A percentile compares a stretch with the other conserved stretches of the same genome.
Conservation (phyloP, 1,140 invertebrate species). For the Drosophila watanabei region DNA sequence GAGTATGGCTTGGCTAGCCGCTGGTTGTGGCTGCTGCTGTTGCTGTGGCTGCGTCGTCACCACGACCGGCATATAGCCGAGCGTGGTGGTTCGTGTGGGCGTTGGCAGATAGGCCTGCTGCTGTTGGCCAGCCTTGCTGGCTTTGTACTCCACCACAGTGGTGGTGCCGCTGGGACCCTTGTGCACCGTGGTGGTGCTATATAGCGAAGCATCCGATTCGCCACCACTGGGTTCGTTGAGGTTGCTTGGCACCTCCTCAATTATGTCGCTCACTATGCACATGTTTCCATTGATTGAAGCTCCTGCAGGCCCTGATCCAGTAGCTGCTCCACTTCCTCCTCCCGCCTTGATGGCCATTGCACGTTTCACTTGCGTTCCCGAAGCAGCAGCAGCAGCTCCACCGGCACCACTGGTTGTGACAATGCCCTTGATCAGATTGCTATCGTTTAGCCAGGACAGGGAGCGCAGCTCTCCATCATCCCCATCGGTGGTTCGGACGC, state of each 20-base stretch:
- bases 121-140: conserved; percentile 44
- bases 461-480: conserved; percentile 95
- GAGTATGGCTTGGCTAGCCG: conserved; percentile 6
- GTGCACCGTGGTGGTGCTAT: conserved; percentile 82
- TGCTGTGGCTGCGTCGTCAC: conserved; percentile 22
- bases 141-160: conserved; percentile 83
- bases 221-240: conserved; percentile 22
- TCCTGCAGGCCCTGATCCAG: neutral
- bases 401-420: conserved; percentile 54
- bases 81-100: conserved; percentile 22
- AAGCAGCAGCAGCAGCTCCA: conserved; percentile 14
- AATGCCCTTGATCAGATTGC: conserved; percentile 93
- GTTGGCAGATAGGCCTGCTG: conserved; percentile 23
- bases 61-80: conserved; percentile 56
- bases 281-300: conserved; percentile 27
- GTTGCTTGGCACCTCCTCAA: conserved; percentile 64
- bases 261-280: conserved; percentile 74
- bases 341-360: conserved; percentile 43
- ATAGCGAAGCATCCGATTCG: conserved; percentile 26
- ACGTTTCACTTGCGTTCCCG: conserved; percentile 13
- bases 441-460: conserved; percentile 96
- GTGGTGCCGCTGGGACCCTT: conserved; percentile 83
- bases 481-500: conserved; percentile 27
- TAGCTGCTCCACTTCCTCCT: neutral
- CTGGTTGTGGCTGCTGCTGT: neutral